phyloP scores from a whole-genome alignment of 2,113 vertebrate species.

The Dasyurus viverrinus region DNA sequence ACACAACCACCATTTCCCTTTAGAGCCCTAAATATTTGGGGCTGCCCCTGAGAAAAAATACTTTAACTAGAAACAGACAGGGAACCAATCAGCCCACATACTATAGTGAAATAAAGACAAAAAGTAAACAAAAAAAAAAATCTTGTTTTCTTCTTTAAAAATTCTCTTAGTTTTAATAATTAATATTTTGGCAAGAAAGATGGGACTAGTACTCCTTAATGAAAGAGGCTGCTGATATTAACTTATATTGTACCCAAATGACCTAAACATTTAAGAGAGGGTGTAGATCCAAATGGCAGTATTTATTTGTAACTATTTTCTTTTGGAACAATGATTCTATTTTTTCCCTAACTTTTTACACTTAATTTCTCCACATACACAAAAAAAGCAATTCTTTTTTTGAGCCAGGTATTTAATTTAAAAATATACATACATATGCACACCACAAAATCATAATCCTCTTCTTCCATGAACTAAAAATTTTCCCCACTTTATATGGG shows the following conservation, averaged over 20 bases:
- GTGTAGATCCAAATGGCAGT: constrained; percentile 42
- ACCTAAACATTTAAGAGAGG: constrained; percentile 44
- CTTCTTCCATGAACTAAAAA: constrained; percentile 2
- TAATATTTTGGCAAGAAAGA: constrained; percentile 18
- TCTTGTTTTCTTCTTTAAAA: constrained; percentile 52
- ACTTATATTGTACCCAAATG: constrained; percentile 47
- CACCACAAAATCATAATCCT: not conserved
- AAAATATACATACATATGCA: not conserved
- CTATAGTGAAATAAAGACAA: constrained; percentile 36
- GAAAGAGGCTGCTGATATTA: constrained; percentile 33
- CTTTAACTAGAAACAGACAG: constrained; percentile 46
- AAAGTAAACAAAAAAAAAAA: constrained; percentile 49
- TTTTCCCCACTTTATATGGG: constrained; percentile 39
- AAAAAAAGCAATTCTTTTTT: constrained; percentile 31
- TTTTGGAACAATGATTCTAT: constrained; percentile 15
- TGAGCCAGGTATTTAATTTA: not conserved
- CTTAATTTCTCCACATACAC: constrained; percentile 50
- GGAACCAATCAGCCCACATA: constrained; percentile 51
- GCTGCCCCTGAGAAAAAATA: constrained; percentile 3
- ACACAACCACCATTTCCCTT: not conserved
- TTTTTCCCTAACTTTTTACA: constrained; percentile 34
- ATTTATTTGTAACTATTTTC: constrained; percentile 20
- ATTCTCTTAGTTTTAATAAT: constrained; percentile 45
- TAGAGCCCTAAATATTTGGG: constrained; percentile 51
- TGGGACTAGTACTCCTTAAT: constrained; percentile 14